Base-by-base conservation (phyloP, 2,113 vertebrate species). In the Apteryx owenii region DNA sequence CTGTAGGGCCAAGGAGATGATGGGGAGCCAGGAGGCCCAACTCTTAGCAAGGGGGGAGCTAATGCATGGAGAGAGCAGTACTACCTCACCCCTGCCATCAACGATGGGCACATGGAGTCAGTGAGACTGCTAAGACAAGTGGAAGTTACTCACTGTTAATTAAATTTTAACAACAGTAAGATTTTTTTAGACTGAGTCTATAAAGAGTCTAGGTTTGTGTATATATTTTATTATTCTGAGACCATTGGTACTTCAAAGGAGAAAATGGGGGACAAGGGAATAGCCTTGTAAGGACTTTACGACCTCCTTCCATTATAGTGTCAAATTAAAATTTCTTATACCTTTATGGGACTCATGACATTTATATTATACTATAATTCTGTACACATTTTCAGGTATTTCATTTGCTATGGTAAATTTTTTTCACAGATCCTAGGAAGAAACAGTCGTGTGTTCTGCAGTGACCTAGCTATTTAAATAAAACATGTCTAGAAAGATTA, bases 31-130 rank as follows among this genome's bases (percentile, higher is more conserved):
- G 36, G 42, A 38, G 21, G 19, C 23, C 56, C 16, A 19, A 18
- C 16, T 58, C 56, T 29, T 31, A 72, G 5, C 0, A 0, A 79
- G 66, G 61, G 0, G 1, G 20, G n/a, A 70, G 10, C 23, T 2
- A 70, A 33, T 22, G 44, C 51, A 73, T 21, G 13, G 5, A 28
- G 76, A 17, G 12, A 95, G 31, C 29, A 68, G 42, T 20, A 10
- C 50, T 18, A 23, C 48, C 48, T 36, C 36, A 26, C 36, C 46
- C 33, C 46, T 9, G 17, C 48, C 46, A 44, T 50, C 48, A 29
- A 19, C 46, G 17, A 33, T 78, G 54, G 40, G 17, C 20, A 46
- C 31, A 40, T 54, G 10, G 9, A 20, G 15, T 21, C 26, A 17
- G 3, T 38, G 21, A 50, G 7, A 46, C 13, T 42, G 29, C 28